Evolutionary conservation across 2,113 vertebrate genomes (phyloP).

Genomic region (Erinaceus europaeus): DNA sequence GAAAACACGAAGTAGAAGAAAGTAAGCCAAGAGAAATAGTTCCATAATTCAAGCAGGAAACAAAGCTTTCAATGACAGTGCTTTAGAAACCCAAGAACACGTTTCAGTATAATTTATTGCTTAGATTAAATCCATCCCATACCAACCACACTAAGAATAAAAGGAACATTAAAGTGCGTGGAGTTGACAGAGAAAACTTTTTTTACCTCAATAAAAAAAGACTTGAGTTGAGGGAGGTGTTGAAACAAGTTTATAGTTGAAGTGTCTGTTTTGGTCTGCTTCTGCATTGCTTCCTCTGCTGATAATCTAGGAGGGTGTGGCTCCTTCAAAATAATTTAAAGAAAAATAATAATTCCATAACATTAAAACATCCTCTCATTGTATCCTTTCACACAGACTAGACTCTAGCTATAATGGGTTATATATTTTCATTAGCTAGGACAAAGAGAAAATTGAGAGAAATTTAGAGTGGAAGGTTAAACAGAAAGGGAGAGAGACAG

Average conservation of each 20-base stretch:
- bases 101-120: not conserved
- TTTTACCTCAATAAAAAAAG: constrained; percentile 96
- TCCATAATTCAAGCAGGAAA: not conserved
- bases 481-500: too few relatives aligned
- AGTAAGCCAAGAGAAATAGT: not conserved
- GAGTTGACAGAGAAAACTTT: constrained; percentile 31
- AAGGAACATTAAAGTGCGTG: not conserved
- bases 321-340: constrained; percentile 84
- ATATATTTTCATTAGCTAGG: too few relatives aligned
- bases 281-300: constrained; percentile 92
- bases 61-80: constrained; percentile 32
- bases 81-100: constrained; percentile 28
- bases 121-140: not conserved
- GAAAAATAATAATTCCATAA: constrained; percentile 31
- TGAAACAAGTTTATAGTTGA: constrained; percentile 92
- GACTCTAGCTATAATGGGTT: not conserved
- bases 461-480: too few relatives aligned
- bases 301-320: constrained; percentile 94
- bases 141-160: not conserved
- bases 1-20: constrained; percentile 10
- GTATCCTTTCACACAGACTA: not conserved
- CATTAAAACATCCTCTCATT: not conserved
- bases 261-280: constrained; percentile 87
- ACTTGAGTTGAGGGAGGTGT: constrained; percentile 94
- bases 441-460: too few relatives aligned